Evolutionary conservation across 2,113 vertebrate genomes (phyloP), one percentile per base, ranked within the genome.

Genomic region (Dunckerocampus dactyliophorus): DNA sequence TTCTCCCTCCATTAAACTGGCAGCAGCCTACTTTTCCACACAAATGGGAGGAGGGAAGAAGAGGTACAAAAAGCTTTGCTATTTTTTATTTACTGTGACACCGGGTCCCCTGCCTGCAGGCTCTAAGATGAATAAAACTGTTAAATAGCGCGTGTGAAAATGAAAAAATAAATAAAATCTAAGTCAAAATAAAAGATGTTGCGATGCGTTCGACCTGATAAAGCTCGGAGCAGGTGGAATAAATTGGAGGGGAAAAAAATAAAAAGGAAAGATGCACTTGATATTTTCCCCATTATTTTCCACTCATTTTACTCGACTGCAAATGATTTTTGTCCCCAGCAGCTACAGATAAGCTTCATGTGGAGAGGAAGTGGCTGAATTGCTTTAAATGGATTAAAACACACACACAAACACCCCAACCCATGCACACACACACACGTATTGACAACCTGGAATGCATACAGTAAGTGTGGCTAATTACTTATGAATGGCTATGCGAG

Each of bases 1-100:
- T 96, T 96, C 93, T 92, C 91, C 93, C 92, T 95, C 93, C 92
- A 96, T 97, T 96, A 97, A 93, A 94, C 94, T 94, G 94, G 91
- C 88, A 92, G 92, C 94, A 93, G 94, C 94, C 91, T 94, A 43
- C 39, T 93, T 95, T 94, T 93, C 93, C 93, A 94, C 93, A 95
- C 94, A 97, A 93, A 95, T 42, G 94, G 93, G 91, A 95, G 91
- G 88, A 63, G 75, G 74, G 76, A 79, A 80, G 79, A 77, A 86
- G 91, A 91, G 91, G 91, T 91, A 84, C 77, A 64, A 88, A 64
- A 88, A 90, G 92, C 92, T 87, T 92, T 95, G 62, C 77, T 81
- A 87, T 93, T 90, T 55, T 93, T 93, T 93, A 94, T 93, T 93
- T 94, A 95, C 93, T 92, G 91, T 86, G 92, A 95, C 92, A 86